These are phyloP conservation scores for Oncorhynchus kisutch DNA, from an alignment of 2,113 vertebrate genomes.

Conservation along the genomic window DNA sequence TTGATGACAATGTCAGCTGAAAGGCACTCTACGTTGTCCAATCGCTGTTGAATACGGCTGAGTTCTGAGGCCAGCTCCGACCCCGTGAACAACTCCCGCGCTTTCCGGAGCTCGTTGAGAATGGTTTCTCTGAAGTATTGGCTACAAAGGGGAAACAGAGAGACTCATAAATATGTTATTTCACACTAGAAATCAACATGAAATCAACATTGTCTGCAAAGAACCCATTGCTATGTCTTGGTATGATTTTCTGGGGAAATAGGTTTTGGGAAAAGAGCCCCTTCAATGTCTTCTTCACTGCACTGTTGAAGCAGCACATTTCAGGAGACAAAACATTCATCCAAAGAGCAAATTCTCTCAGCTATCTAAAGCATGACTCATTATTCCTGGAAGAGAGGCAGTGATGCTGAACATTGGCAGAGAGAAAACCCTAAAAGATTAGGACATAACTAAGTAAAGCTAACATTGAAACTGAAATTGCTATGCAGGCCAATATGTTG, in stretches of 20 bases:
- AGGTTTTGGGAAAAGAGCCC: not conserved
- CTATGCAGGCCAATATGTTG: not conserved
- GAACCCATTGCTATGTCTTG: not conserved
- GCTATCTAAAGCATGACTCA: constrained; percentile 45
- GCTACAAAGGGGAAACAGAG: constrained; percentile 64
- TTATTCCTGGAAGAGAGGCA: constrained; percentile 43
- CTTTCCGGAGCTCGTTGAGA: constrained; percentile 93
- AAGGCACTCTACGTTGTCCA: constrained; percentile 94
- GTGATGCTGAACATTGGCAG: constrained; percentile 27
- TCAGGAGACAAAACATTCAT: constrained; percentile 34
- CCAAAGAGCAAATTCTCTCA: constrained; percentile 19
- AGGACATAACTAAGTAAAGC: constrained; percentile 23
- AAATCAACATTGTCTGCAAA: not conserved
- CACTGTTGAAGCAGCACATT: not conserved
- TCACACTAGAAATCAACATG: not conserved
- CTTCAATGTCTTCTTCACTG: not conserved
- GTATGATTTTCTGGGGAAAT: not conserved
- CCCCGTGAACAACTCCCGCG: constrained; percentile 87
- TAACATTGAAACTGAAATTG: constrained; percentile 5
- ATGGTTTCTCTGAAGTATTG: constrained; percentile 94
- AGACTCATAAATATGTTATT: not conserved
- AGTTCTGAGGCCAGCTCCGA: constrained; percentile 88
- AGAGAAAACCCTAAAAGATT: constrained; percentile 23
- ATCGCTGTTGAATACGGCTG: constrained; percentile 88
- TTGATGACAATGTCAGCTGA: constrained; percentile 98